A percentile compares a stretch with the other conserved stretches of the same genome.
Evolutionary conservation across 2,113 vertebrate species (phyloP).

Genomic region (zebrafish (Danio rerio)): DNA sequence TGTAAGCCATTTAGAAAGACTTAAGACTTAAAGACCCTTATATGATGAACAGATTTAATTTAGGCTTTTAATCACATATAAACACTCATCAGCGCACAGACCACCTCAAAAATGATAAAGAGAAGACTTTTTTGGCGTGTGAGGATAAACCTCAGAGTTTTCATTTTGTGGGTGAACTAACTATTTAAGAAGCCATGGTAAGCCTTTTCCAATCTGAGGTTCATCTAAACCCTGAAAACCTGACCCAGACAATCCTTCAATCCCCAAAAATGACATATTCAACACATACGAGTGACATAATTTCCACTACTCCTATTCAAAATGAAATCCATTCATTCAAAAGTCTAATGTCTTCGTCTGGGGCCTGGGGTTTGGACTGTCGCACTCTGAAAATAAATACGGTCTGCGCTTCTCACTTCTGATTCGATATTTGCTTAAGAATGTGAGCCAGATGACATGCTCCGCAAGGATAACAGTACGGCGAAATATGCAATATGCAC

Average conservation of each 20-base stretch:
- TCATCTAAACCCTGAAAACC: neutral
- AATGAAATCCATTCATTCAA: neutral
- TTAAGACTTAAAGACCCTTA: neutral
- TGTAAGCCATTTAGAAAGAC: neutral
- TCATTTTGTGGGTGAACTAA: neutral
- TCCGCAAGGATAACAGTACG: slow-evolving; percentile 15
- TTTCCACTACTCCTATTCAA: neutral
- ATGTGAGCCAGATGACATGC: slow-evolving; percentile 17
- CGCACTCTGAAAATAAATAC: slow-evolving; percentile 34
- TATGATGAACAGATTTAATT: neutral
- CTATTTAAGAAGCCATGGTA: neutral
- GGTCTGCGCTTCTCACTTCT: neutral
- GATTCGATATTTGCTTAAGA: slow-evolving; percentile 34
- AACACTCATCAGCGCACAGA: neutral
- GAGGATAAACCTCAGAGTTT: neutral
- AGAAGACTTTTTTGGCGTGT: neutral
- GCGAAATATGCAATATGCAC: slow-evolving; percentile 17
- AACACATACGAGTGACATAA: neutral
- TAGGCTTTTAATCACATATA: neutral
- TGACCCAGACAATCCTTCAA: neutral
- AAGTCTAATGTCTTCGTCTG: neutral
- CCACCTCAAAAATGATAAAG: neutral
- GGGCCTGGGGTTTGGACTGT: slow-evolving; percentile 13
- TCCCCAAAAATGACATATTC: neutral
- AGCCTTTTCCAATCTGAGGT: neutral